Percentiles rank a stretch among this genome's conserved stretches.
phyloP scores from a whole-genome alignment of 2,797 vertebrate species.

The Hypotaenidia philippensis region DNA sequence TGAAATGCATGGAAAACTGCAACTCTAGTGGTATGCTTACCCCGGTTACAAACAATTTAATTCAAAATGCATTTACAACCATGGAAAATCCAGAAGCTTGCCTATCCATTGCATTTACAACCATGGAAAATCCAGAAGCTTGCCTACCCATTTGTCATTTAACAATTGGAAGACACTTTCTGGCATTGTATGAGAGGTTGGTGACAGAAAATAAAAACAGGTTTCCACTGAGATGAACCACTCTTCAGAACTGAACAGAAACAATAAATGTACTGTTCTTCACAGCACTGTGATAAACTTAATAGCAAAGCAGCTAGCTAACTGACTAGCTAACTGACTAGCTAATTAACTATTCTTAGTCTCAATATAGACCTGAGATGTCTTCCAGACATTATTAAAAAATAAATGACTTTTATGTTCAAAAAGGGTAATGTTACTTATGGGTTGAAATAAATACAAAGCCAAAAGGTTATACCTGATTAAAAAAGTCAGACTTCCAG shows the following conservation, averaged over 20 bases:
- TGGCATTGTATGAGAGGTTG: not conserved
- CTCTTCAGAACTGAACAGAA: not conserved
- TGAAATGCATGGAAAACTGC: not conserved
- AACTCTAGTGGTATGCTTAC: not conserved
- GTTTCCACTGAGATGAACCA: not conserved
- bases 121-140: not conserved
- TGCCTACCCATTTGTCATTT: not conserved
- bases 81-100: not conserved
- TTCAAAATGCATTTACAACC: not conserved
- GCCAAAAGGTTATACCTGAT: not conserved
- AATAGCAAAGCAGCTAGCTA: not conserved
- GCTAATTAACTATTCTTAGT: not conserved
- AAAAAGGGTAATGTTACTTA: not conserved
- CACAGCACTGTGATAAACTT: not conserved
- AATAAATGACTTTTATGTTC: not conserved
- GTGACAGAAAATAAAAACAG: not conserved
- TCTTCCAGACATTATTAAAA: not conserved
- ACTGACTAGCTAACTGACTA: not conserved
- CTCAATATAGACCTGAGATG: not conserved
- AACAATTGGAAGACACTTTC: not conserved
- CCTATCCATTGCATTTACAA: not conserved
- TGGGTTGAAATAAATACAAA: not conserved
- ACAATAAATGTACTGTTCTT: not conserved
- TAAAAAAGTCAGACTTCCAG: not conserved
- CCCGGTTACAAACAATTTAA: not conserved